Conservation (phyloP, 1,140 invertebrate genomes). For the Oryzaephilus surinamensis region DNA sequence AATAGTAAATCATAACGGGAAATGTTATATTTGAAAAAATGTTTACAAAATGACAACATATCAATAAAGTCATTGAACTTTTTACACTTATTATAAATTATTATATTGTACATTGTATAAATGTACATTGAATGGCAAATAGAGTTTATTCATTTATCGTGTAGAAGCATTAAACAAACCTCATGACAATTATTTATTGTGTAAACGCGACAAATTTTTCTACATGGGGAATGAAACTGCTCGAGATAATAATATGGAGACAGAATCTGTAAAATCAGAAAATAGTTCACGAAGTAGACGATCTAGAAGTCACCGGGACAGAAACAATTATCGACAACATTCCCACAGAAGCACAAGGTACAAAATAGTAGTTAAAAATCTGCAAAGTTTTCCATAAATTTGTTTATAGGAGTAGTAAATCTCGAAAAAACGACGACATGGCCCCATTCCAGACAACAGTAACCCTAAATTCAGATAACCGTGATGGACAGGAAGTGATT, state of each 20-base stretch:
- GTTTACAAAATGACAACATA: constrained; percentile 18
- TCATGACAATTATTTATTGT: constrained; percentile 4
- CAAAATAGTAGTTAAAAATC: constrained; percentile 6
- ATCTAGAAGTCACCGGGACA: constrained; percentile 42
- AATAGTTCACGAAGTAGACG: constrained; percentile 47
- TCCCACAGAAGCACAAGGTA: constrained; percentile 49
- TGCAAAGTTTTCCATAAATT: not conserved
- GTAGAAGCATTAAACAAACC: not conserved
- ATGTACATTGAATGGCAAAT: not conserved
- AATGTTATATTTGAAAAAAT: too few species aligned
- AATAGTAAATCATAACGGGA: too few species aligned
- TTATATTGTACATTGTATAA: constrained; percentile 14
- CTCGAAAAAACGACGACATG: constrained; percentile 43
- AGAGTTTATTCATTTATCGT: not conserved
- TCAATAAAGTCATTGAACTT: constrained; percentile 18
- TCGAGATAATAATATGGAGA: constrained; percentile 48
- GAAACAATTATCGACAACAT: constrained; percentile 40
- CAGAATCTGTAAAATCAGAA: constrained; percentile 51
- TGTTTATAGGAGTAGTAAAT: constrained; percentile 30
- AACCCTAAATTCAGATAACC: constrained; percentile 48
- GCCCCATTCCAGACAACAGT: constrained; percentile 56
- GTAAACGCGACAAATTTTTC: not conserved
- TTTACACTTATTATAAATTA: constrained; percentile 3
- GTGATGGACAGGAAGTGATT: constrained; percentile 61
- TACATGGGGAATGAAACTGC: constrained; percentile 35